Evolutionary conservation across 1,140 invertebrate species (phyloP).

Genomic region (Microplitis demolitor): DNA sequence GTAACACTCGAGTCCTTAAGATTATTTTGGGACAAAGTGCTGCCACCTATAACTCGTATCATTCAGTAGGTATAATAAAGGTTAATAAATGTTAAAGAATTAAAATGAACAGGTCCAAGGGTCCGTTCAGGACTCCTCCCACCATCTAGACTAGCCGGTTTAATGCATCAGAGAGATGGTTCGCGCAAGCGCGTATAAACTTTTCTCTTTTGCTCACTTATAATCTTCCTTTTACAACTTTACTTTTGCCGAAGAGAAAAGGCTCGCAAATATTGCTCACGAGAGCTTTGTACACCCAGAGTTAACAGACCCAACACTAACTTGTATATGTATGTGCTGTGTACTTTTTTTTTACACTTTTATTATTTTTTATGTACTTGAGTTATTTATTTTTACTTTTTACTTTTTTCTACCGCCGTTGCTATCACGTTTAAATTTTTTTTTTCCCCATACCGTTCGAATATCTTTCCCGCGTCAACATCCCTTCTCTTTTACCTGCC

Average conservation of each 20-base stretch:
- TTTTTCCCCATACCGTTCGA: conserved; percentile 5
- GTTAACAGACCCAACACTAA: conserved; percentile 30
- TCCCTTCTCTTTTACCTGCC: conserved; percentile 10
- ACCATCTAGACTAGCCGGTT: neutral
- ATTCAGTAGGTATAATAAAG: neutral
- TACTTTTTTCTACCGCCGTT: neutral
- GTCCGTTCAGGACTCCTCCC: neutral
- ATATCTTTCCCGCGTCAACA: conserved; percentile 22
- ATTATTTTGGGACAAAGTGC: conserved; percentile 15
- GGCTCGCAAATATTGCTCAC: conserved; percentile 41
- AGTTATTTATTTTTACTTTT: no score
- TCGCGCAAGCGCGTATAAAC: conserved; percentile 1
- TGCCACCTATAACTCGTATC: conserved; percentile 9
- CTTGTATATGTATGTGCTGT: neutral
- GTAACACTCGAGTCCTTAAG: neutral
- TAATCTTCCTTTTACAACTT: conserved; percentile 10
- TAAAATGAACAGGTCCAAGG: neutral
- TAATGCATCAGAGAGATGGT: neutral
- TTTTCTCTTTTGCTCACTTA: neutral
- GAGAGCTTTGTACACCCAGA: conserved; percentile 33
- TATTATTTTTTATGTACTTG: neutral
- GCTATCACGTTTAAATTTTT: neutral
- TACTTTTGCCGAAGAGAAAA: conserved; percentile 31
- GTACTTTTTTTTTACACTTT: neutral
- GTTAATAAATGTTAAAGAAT: neutral